Evolutionary conservation across 2,888 invertebrate genomes (phyloP), one percentile per base, ranked within the genome.

Genomic region (Xanthorhoe designata): DNA sequence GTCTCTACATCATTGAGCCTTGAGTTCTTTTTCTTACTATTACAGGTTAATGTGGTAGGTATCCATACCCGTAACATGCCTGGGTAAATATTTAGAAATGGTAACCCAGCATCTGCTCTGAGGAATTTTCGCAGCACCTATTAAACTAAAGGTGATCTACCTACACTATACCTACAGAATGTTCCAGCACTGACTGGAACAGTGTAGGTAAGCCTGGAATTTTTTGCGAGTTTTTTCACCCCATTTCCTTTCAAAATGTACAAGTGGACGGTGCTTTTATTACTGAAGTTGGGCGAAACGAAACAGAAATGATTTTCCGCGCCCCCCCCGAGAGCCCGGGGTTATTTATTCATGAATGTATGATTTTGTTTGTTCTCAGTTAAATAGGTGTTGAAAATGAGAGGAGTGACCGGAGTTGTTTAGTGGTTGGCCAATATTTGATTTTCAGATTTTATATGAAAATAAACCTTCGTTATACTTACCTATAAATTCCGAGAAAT

Each of bases 221-320:
- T 68, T 77, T 76, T 77, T 77, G 80, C 75, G 74, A 74, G 72
- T 76, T 81, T 77, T 81, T 79, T 72, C 65, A 69, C 64, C 50
- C 68, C 60, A 66, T 66, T 77, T 78, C 76, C 75, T 80, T 79
- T 79, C 73, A 70, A 81, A 59, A 78, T 75, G 73, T 76, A 68
- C 63, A 76, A 81, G 78, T 76, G 75, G 77, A 77, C 74, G 75
- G 61, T 74, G 75, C 69, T 78, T 80, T 79, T 80, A 80, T 80
- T 80, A 71, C 75, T 71, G 75, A 78, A 78, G 74, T 76, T 75
- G 70, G 60, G 72, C 71, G 75, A 73, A 74, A 70, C 61, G 77
- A 64, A 74, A 73, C 71, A 73, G 66, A 67, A 75, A 77, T 75
- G 72, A 78, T 80, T 78, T 81, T 73, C 76, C 68, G 66, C 64